Conservation (phyloP, 30 jellyfish, hydroid and myxozoan species). For the Morbakka virulenta region DNA sequence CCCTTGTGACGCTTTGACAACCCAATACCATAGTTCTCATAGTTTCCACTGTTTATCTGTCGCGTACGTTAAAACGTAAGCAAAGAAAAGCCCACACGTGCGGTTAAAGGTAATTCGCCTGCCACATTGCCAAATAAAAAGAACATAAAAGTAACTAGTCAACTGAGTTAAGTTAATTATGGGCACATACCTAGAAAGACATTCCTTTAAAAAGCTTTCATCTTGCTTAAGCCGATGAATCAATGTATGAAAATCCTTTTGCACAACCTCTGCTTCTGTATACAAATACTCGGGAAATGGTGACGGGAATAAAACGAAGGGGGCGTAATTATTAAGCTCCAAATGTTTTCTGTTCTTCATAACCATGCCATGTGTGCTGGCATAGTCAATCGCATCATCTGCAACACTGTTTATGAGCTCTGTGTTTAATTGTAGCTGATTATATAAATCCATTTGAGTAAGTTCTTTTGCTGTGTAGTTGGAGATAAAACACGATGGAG, state of each 20-base stretch:
- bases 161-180: not conserved
- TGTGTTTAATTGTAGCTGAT: not conserved
- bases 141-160: not conserved
- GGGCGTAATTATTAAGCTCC: constrained; percentile 57
- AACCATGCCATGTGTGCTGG: constrained; percentile 77
- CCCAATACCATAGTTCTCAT: too few relatives aligned
- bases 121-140: not conserved
- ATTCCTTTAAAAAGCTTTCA: constrained; percentile 65
- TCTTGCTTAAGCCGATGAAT: constrained; percentile 74
- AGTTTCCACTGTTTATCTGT: too few relatives aligned
- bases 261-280: constrained; percentile 76
- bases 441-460: constrained; percentile 50
- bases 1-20: too few relatives aligned
- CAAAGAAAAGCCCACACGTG: too few relatives aligned
- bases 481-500: too few relatives aligned
- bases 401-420: constrained; percentile 4
- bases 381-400: constrained; percentile 89
- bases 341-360: constrained; percentile 54
- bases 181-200: constrained; percentile 62
- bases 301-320: constrained; percentile 87
- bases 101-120: too few relatives aligned
- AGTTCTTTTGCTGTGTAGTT: not conserved
- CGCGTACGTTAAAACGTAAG: too few relatives aligned
- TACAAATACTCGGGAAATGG: constrained; percentile 87
- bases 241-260: constrained; percentile 73